Evolutionary conservation across 92 coral and sea anemone genomes (phyloP).

Genomic region (Parazoanthus darwini): DNA sequence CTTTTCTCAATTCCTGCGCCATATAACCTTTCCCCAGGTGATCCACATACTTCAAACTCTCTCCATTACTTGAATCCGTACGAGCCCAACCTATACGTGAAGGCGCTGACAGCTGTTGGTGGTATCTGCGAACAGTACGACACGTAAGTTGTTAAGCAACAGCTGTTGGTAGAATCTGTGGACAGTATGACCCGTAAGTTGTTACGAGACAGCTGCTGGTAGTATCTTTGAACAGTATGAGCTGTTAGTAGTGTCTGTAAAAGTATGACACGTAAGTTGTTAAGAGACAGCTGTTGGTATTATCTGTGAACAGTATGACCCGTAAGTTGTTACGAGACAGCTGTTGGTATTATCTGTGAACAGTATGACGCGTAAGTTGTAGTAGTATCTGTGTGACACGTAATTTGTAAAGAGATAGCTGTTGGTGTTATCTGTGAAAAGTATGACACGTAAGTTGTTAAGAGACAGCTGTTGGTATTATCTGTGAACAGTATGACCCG

Average conservation of each 20-base stretch:
- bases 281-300: constrained; percentile 66
- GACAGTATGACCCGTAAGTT: background rate
- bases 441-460: too few relatives aligned
- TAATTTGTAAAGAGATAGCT: constrained; percentile 40
- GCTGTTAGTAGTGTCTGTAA: constrained; percentile 59
- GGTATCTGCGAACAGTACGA: constrained; percentile 88
- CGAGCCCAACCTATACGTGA: constrained; percentile 89
- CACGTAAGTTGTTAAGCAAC: constrained; percentile 59
- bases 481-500: too few relatives aligned
- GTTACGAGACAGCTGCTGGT: constrained; percentile 73
- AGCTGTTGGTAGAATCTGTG: background rate
- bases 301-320: constrained; percentile 87
- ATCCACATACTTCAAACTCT: constrained; percentile 82
- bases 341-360: background rate
- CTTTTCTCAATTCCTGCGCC: background rate
- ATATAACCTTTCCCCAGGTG: constrained; percentile 62
- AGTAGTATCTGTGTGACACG: constrained; percentile 89
- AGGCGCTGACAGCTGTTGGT: constrained; percentile 91
- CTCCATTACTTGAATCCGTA: constrained; percentile 89
- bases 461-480: too few relatives aligned
- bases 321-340: constrained; percentile 56
- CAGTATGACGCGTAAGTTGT: background rate
- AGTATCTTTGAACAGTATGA: constrained; percentile 85
- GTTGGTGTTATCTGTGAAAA: background rate
- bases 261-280: constrained; percentile 91